These are phyloP conservation scores for Zaprionus capensis DNA, from an alignment of 1,140 invertebrate genomes.

Conservation along the genomic window DNA sequence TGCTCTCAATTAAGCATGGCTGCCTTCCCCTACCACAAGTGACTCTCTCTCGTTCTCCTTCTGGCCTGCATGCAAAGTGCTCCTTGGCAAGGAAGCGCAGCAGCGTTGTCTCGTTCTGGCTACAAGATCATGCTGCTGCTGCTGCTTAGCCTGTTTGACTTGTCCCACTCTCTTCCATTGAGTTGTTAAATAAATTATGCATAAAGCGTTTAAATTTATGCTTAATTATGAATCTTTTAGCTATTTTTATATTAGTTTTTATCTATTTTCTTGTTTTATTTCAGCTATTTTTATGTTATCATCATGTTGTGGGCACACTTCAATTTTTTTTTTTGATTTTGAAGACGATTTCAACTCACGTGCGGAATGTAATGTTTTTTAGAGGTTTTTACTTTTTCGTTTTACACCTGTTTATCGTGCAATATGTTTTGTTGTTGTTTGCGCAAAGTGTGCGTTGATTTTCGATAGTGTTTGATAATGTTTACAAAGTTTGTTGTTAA, in stretches of 20 bases:
- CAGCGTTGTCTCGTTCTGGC: neutral
- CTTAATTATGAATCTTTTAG: slow-evolving; percentile 8
- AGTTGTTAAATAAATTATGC: slow-evolving; percentile 28
- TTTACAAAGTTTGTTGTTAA: slow-evolving; percentile 9
- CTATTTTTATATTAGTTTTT: slow-evolving; percentile 2
- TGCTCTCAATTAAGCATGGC: neutral
- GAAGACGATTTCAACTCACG: slow-evolving; percentile 14
- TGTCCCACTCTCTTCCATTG: neutral
- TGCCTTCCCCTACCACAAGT: neutral
- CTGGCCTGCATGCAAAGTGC: neutral
- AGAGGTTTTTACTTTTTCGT: neutral
- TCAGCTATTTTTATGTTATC: slow-evolving; percentile 10
- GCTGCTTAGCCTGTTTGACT: neutral
- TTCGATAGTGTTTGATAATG: slow-evolving; percentile 11
- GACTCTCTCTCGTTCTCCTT: neutral
- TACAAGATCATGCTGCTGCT: neutral
- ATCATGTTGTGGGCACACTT: slow-evolving; percentile 11
- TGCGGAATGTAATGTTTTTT: slow-evolving; percentile 29
- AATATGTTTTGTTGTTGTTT: slow-evolving; percentile 16
- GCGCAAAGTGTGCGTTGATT: neutral
- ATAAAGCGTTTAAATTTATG: slow-evolving; percentile 17
- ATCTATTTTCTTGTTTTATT: neutral
- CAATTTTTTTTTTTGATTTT: slow-evolving; percentile 23
- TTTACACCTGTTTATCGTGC: slow-evolving; percentile 33
- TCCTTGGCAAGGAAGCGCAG: neutral